A percentile compares a stretch with the other conserved stretches of the same genome.
These are phyloP conservation scores for Erethizon dorsatum DNA, from an alignment of 2,797 vertebrate genomes.

Conservation along the genomic window DNA sequence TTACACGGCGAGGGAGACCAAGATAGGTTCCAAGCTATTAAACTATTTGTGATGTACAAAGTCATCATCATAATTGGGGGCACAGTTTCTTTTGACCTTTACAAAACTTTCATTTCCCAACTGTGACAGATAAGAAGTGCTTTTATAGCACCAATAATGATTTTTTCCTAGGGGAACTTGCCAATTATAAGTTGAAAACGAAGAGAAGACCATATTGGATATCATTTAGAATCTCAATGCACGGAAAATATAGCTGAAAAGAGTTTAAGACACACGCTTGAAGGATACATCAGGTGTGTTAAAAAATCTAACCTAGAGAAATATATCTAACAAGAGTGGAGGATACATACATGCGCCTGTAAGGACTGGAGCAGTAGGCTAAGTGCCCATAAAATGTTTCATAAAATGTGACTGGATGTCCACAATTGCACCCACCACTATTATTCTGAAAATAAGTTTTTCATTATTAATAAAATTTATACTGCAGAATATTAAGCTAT, in stretches of 20 bases:
- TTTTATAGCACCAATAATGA: conserved; percentile 91
- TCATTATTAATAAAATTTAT: background rate
- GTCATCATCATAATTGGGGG: conserved; percentile 98
- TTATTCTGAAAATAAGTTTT: conserved; percentile 2
- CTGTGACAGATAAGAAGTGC: conserved; percentile 92
- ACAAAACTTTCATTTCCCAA: conserved; percentile 94
- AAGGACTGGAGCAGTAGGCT: background rate
- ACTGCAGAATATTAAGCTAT: background rate
- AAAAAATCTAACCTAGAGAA: conserved; percentile 43
- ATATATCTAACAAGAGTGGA: background rate
- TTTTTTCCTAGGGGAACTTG: conserved; percentile 90
- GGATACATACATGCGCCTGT: background rate
- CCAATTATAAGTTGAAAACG: conserved; percentile 89
- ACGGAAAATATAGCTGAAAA: conserved; percentile 85
- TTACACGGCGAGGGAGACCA: conserved; percentile 87
- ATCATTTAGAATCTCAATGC: conserved; percentile 87
- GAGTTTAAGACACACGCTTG: conserved; percentile 78
- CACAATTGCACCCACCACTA: background rate
- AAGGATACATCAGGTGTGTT: conserved; percentile 60
- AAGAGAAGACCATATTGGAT: conserved; percentile 88
- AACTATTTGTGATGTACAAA: conserved; percentile 93
- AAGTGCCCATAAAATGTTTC: background rate
- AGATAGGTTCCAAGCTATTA: conserved; percentile 90
- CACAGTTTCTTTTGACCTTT: conserved; percentile 95
- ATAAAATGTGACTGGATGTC: background rate